phyloP scores from a whole-genome alignment of 2,113 vertebrate genomes.

The Neoarius graeffei region DNA sequence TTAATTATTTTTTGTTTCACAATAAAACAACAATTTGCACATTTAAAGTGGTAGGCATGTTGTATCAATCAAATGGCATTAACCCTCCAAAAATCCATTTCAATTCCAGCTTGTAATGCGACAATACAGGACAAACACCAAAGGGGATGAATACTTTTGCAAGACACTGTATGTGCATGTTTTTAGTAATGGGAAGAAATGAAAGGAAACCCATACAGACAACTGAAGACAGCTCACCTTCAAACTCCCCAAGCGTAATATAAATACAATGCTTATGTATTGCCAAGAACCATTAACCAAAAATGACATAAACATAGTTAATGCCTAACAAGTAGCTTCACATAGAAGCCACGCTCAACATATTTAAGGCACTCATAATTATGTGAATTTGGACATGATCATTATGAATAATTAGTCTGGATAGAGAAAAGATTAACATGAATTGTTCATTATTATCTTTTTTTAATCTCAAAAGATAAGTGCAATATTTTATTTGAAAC shows the following conservation, averaged over 20 bases:
- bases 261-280: not conserved
- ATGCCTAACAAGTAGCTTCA: not conserved
- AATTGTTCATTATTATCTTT: constrained; percentile 6
- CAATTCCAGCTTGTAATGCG: no score
- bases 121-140: no score
- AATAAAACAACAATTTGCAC: no score
- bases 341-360: not conserved
- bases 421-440: constrained; percentile 16
- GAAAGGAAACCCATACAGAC: not conserved
- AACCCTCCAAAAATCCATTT: no score
- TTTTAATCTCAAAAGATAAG: not conserved
- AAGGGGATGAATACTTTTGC: no score
- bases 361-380: not conserved
- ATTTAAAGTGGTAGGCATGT: no score
- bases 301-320: not conserved
- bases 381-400: not conserved
- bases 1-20: no score
- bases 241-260: not conserved
- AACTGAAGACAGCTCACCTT: not conserved
- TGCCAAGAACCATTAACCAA: not conserved
- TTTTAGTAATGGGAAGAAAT: not conserved
- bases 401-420: not conserved
- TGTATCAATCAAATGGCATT: no score
- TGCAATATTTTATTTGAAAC: constrained; percentile 6
- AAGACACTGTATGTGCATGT: not conserved